phyloP scores from a whole-genome alignment of 2,113 vertebrate genomes.

The Tragulus kanchil region DNA sequence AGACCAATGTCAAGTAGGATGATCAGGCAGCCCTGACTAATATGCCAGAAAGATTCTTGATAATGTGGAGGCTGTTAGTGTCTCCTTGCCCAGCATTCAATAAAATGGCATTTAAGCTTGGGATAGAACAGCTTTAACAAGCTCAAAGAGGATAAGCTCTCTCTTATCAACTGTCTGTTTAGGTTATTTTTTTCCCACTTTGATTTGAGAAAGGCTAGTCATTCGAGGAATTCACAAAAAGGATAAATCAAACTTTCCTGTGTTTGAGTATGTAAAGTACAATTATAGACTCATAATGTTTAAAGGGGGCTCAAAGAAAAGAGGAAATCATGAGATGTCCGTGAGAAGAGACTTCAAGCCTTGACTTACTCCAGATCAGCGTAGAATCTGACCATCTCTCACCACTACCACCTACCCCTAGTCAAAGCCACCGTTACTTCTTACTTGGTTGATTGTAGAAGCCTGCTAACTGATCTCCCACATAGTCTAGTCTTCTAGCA shows the following conservation, averaged over 20 bases:
- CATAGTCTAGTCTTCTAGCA: not conserved
- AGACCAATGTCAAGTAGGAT: not conserved
- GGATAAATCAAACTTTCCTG: constrained; percentile 3
- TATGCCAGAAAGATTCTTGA: not conserved
- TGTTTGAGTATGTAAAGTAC: not conserved
- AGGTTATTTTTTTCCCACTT: not conserved
- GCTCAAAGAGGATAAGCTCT: not conserved
- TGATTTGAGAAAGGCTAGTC: constrained; percentile 37
- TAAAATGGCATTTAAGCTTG: not conserved
- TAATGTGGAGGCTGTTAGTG: not conserved
- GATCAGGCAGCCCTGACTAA: not conserved
- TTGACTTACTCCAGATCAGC: not conserved
- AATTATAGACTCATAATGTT: not conserved
- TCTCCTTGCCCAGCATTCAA: not conserved
- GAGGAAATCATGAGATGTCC: not conserved
- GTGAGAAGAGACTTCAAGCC: not conserved
- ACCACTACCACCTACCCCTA: not conserved
- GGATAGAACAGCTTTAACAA: constrained; percentile 21
- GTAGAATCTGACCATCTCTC: not conserved
- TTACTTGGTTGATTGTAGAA: not conserved
- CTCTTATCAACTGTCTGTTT: not conserved
- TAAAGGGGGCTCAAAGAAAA: not conserved
- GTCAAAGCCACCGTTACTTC: not conserved
- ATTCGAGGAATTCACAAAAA: not conserved
- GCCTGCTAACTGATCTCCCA: not conserved